Percentiles rank a stretch among this genome's conserved stretches.
phyloP scores from a whole-genome alignment of 2,113 vertebrate genomes.

The Falcunculus frontatus region DNA sequence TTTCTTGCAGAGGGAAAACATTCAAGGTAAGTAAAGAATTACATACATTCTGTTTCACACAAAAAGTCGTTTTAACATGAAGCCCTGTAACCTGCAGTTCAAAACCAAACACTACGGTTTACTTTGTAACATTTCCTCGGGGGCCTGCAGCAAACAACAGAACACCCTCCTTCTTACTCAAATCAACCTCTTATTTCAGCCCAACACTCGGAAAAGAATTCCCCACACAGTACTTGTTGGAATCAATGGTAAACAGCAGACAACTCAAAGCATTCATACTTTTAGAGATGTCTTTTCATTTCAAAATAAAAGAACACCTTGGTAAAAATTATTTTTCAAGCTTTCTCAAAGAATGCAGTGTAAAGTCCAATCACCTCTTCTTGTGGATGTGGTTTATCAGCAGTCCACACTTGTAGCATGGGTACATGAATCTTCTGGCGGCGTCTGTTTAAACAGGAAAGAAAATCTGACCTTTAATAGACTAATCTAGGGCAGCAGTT shows the following conservation, averaged over 20 bases:
- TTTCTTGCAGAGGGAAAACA: not conserved
- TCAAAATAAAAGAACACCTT: not conserved
- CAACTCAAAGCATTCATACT: not conserved
- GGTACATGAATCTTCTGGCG: conserved; percentile 90
- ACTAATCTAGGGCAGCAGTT: not conserved
- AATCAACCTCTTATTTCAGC: not conserved
- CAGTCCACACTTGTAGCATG: conserved; percentile 95
- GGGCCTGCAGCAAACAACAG: not conserved
- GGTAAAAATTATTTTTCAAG: not conserved
- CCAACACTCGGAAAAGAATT: not conserved
- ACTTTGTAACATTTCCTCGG: not conserved
- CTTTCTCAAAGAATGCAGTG: not conserved
- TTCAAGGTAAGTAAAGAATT: not conserved
- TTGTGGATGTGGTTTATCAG: conserved; percentile 95
- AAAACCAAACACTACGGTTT: not conserved
- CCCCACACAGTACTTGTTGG: not conserved
- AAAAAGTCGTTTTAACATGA: not conserved
- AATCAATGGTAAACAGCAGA: not conserved
- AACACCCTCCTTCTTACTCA: not conserved
- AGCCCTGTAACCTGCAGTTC: not conserved
- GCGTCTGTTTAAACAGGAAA: conserved; percentile 71
- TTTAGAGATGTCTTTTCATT: not conserved
- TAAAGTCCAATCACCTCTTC: conserved; percentile 83
- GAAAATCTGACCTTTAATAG: not conserved
- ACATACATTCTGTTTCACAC: not conserved